Evolutionary conservation across 2,888 invertebrate genomes (phyloP).

Genomic region (Sphaeridia pumilis): DNA sequence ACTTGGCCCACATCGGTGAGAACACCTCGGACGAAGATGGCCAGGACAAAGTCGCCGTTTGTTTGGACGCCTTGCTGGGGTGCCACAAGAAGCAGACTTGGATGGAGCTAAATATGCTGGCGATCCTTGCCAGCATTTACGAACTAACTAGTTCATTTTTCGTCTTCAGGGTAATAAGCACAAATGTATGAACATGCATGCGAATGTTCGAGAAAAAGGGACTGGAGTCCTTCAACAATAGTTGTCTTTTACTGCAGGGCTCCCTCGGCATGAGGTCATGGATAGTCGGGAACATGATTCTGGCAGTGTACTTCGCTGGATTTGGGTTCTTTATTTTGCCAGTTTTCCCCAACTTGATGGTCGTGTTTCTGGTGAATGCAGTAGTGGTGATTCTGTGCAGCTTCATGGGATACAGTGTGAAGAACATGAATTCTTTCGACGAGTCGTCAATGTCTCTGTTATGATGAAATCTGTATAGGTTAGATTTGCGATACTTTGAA

Average conservation of each 20-base stretch:
- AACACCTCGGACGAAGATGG: neutral
- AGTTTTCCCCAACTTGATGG: slow-evolving; percentile 8
- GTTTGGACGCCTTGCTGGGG: neutral
- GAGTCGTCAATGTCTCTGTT: slow-evolving; percentile 13
- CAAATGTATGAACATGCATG: neutral
- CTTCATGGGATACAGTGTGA: slow-evolving; percentile 6
- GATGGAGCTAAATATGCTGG: slow-evolving; percentile 6
- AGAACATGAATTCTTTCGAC: slow-evolving; percentile 10
- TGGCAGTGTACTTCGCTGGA: neutral
- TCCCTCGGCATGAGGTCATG: slow-evolving; percentile 11
- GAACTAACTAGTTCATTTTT: slow-evolving; percentile 8
- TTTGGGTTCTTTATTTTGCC: slow-evolving; percentile 4
- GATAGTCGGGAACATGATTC: slow-evolving; percentile 8
- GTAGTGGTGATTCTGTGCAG: slow-evolving; percentile 2
- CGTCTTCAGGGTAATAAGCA: slow-evolving; percentile 7
- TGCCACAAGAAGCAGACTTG: slow-evolving; percentile 7
- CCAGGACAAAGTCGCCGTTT: neutral
- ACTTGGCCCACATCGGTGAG: neutral
- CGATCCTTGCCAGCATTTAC: slow-evolving; percentile 5
- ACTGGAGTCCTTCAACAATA: neutral
- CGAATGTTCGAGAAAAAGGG: neutral
- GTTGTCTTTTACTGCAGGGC: neutral
- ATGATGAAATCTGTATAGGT: too few relatives aligned
- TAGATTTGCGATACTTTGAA: too few relatives aligned
- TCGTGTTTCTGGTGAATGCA: slow-evolving; percentile 2